Percentiles rank a stretch among this genome's conserved stretches.
Evolutionary conservation across 2,888 invertebrate species (phyloP).

Genomic region (Cylloceria caligata): DNA sequence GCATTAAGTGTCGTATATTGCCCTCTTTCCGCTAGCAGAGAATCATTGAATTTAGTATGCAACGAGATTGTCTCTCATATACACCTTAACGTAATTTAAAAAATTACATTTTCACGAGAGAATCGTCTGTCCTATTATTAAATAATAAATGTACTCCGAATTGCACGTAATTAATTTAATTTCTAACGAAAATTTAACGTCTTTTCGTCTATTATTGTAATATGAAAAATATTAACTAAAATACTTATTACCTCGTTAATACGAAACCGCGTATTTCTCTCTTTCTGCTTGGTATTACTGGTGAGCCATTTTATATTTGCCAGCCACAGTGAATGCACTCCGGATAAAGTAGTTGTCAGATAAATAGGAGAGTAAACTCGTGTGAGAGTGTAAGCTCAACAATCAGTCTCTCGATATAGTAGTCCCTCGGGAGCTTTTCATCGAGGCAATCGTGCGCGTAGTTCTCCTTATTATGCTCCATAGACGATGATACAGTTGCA

Average conservation of each 20-base stretch:
- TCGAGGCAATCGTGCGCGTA: slow-evolving; percentile 57
- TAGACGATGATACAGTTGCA: slow-evolving; percentile 49
- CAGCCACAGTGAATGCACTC: slow-evolving; percentile 45
- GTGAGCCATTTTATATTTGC: slow-evolving; percentile 51
- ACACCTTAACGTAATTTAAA: neutral
- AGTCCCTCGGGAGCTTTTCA: slow-evolving; percentile 70
- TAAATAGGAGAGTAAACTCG: slow-evolving; percentile 12
- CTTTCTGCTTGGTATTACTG: slow-evolving; percentile 30
- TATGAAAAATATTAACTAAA: neutral
- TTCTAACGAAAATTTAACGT: neutral
- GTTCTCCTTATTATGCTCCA: slow-evolving; percentile 62
- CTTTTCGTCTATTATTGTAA: neutral
- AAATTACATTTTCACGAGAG: neutral
- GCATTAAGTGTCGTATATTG: slow-evolving; percentile 54
- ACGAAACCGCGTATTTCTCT: neutral
- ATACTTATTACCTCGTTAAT: neutral
- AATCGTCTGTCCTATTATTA: neutral
- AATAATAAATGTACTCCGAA: neutral
- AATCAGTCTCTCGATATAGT: slow-evolving; percentile 76
- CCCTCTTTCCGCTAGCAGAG: slow-evolving; percentile 12
- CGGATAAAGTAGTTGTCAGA: slow-evolving; percentile 43
- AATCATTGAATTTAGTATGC: slow-evolving; percentile 34
- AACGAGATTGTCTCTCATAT: neutral
- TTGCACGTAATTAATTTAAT: neutral
- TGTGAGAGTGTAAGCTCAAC: slow-evolving; percentile 63